phyloP scores from a whole-genome alignment of 1,140 invertebrate genomes.

The Whitmania pigra region DNA sequence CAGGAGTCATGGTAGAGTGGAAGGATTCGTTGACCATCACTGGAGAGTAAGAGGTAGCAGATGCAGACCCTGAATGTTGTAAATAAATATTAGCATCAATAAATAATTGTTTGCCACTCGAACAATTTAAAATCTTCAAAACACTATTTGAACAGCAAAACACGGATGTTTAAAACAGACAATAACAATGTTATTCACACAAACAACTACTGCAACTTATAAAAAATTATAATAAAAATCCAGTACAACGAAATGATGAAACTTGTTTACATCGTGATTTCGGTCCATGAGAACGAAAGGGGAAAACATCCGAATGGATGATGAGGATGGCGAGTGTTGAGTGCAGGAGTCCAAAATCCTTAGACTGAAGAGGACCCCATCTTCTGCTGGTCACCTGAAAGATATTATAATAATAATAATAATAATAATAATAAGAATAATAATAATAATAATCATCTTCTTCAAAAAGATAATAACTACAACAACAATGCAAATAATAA shows the following conservation, averaged over 20 bases:
- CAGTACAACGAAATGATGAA: too few species aligned
- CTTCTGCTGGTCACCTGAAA: conserved; percentile 30
- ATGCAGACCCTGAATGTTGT: conserved; percentile 15
- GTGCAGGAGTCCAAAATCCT: conserved; percentile 44
- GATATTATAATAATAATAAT: not conserved
- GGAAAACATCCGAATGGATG: conserved; percentile 37
- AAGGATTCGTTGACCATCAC: conserved; percentile 29
- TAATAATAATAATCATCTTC: too few species aligned
- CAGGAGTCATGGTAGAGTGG: conserved; percentile 31
- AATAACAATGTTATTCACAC: conserved; percentile 26
- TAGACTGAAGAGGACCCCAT: conserved; percentile 43
- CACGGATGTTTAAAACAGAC: too few species aligned
- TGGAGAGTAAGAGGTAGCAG: conserved; percentile 31
- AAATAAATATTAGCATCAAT: not conserved
- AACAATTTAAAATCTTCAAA: too few species aligned
- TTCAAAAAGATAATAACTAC: too few species aligned
- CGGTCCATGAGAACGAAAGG: conserved; percentile 11
- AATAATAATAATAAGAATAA: not conserved
- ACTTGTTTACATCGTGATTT: not conserved
- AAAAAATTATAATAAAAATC: too few species aligned
- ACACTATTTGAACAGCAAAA: too few species aligned
- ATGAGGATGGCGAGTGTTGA: conserved; percentile 41
- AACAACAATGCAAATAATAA: too few species aligned
- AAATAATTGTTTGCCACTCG: too few species aligned
- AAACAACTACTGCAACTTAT: too few species aligned